phyloP scores from a whole-genome alignment of 2,797 vertebrate species.

The Halcyon badia region DNA sequence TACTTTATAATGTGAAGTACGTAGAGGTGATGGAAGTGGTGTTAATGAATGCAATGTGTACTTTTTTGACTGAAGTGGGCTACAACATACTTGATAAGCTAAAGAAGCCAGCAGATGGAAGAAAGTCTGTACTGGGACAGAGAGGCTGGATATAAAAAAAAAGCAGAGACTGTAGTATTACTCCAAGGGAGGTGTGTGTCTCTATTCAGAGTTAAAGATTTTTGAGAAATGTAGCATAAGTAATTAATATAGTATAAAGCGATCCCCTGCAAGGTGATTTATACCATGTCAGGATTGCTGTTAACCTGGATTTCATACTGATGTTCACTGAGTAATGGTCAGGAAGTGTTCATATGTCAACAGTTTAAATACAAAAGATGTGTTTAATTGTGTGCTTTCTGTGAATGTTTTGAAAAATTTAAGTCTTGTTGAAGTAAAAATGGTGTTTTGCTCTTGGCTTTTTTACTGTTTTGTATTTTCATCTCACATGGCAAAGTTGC shows the following conservation, averaged over 20 bases:
- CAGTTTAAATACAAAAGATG: background rate
- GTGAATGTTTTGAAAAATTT: background rate
- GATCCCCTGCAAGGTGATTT: background rate
- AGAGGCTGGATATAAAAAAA: background rate
- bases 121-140: background rate
- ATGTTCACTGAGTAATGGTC: background rate
- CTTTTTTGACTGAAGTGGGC: constrained; percentile 28
- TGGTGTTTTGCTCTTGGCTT: background rate
- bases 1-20: constrained; percentile 7
- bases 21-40: background rate
- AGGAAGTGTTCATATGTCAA: background rate
- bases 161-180: background rate
- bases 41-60: constrained; percentile 7
- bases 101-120: constrained; percentile 40
- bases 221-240: background rate
- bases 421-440: constrained; percentile 9
- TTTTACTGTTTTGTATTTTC: background rate
- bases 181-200: background rate
- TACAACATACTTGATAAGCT: background rate
- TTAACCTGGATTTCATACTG: background rate
- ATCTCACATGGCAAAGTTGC: background rate
- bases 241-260: background rate
- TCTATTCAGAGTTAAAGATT: background rate
- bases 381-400: background rate
- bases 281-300: background rate